A percentile compares a stretch with the other conserved stretches of the same genome.
These are phyloP conservation scores for Ailurus styani DNA, from an alignment of 2,113 vertebrate species.

Conservation along the genomic window DNA sequence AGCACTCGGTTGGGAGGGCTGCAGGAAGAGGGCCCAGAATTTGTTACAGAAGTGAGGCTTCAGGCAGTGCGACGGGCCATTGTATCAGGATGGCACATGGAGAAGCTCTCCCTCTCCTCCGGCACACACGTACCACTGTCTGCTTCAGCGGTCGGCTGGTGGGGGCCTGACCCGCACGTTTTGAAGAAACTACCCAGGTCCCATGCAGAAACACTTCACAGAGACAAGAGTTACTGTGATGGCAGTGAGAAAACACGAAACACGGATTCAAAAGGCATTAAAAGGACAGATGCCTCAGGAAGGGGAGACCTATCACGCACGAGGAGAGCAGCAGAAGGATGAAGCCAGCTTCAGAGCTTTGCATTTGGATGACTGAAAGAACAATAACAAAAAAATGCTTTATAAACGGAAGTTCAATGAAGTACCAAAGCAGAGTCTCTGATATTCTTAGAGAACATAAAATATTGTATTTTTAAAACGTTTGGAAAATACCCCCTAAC, in stretches of 20 bases:
- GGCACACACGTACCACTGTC: neutral
- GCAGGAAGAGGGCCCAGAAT: neutral
- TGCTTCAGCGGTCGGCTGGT: neutral
- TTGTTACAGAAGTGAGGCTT: neutral
- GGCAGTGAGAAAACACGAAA: neutral
- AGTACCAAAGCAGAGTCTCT: neutral
- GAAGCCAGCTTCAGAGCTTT: neutral
- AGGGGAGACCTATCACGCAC: accelerated
- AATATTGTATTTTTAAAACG: neutral
- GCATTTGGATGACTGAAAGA: neutral
- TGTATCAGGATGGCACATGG: neutral
- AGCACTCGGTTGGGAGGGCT: neutral
- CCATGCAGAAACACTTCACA: neutral
- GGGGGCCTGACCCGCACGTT: neutral
- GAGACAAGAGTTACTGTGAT: neutral
- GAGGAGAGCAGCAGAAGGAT: neutral
- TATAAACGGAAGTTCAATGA: neutral
- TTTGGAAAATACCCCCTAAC: neutral
- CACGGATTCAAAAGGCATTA: neutral
- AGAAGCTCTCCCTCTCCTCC: neutral
- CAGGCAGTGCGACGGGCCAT: neutral
- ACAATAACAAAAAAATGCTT: neutral
- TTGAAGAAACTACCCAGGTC: neutral
- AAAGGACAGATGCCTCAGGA: neutral
- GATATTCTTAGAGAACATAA: neutral